Percentiles rank a stretch among this genome's conserved stretches.
These are phyloP conservation scores for Neogale vison DNA, from an alignment of 2,113 vertebrate genomes.

Conservation along the genomic window DNA sequence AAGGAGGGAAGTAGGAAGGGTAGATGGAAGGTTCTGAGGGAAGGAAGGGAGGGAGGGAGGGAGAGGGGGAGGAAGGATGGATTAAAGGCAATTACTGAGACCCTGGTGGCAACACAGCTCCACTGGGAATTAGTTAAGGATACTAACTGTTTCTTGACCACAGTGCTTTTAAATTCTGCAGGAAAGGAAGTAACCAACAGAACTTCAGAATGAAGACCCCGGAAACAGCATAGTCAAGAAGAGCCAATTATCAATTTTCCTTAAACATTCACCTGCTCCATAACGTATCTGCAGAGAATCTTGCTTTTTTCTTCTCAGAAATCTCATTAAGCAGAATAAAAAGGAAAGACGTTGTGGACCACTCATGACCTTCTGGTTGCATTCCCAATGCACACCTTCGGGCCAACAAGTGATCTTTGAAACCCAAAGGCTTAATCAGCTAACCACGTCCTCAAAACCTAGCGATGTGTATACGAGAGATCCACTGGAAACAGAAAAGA, in stretches of 20 bases:
- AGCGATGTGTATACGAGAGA: background rate
- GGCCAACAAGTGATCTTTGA: background rate
- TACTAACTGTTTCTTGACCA: background rate
- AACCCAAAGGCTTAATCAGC: background rate
- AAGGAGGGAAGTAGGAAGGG: too few species aligned
- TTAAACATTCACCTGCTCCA: background rate
- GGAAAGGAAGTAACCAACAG: background rate
- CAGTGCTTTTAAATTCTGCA: background rate
- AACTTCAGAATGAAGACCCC: background rate
- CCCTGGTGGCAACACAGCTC: background rate
- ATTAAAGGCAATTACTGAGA: background rate
- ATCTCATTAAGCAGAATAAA: background rate
- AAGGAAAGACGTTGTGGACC: background rate
- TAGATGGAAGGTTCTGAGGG: too few species aligned
- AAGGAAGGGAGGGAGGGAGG: rapidly evolving
- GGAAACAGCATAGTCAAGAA: background rate
- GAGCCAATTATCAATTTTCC: background rate
- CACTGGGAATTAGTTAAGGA: background rate
- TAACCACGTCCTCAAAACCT: background rate
- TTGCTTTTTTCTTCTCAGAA: background rate
- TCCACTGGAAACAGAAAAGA: background rate
- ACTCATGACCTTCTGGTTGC: background rate
- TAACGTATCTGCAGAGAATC: background rate
- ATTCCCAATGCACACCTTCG: background rate
- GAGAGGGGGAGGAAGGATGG: too few species aligned